Conservation (phyloP, 2,113 vertebrate genomes). For the Pomatostomus ruficeps region DNA sequence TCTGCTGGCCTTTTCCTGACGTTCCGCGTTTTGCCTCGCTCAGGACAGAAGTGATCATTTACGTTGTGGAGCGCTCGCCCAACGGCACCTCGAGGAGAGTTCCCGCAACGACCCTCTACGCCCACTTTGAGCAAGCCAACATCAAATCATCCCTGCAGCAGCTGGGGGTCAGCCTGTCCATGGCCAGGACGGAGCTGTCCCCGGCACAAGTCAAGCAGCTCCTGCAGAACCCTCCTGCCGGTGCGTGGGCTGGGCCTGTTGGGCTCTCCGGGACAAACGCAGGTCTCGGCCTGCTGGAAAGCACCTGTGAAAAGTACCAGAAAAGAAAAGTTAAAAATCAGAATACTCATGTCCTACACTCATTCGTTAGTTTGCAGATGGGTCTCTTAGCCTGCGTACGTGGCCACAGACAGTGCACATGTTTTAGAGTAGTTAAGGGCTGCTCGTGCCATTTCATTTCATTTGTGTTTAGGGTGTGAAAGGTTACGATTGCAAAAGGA, state of each 20-base stretch:
- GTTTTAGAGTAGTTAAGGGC: not conserved
- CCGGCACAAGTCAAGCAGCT: slow-evolving; percentile 91
- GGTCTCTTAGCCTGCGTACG: rapidly evolving
- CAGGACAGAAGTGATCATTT: slow-evolving; percentile 94
- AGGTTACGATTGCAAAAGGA: not conserved
- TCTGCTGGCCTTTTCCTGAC: not conserved
- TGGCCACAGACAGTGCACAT: not conserved
- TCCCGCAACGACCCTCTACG: slow-evolving; percentile 79
- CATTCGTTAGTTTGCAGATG: not conserved
- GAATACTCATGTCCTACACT: not conserved
- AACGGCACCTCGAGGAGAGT: slow-evolving; percentile 94
- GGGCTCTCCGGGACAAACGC: not conserved
- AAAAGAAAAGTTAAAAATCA: not conserved
- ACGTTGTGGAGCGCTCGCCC: slow-evolving; percentile 90
- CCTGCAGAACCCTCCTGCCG: slow-evolving; percentile 90
- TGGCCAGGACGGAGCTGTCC: slow-evolving; percentile 88
- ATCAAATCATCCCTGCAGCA: slow-evolving; percentile 85
- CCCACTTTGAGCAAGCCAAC: slow-evolving; percentile 85
- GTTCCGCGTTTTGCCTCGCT: rapidly evolving
- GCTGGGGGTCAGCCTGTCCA: slow-evolving; percentile 83
- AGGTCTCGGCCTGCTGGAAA: not conserved
- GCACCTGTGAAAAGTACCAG: not conserved
- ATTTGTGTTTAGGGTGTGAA: not conserved
- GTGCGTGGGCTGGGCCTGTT: slow-evolving; percentile 55
- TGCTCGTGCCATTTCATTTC: rapidly evolving